Conservation (phyloP, 2,797 vertebrate species). For the Eurystomus glaucurus region DNA sequence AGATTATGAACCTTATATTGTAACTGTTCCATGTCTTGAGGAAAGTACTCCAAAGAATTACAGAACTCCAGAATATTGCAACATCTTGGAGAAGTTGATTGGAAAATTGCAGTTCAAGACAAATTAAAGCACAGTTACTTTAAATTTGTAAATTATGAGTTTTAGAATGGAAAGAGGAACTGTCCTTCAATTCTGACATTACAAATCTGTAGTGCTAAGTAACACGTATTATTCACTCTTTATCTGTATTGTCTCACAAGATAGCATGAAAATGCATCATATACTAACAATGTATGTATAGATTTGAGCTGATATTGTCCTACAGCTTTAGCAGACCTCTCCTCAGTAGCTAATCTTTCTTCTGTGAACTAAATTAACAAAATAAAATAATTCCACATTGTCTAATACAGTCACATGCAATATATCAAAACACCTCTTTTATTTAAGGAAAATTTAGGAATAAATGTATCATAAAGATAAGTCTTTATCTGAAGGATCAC, state of each 20-base stretch:
- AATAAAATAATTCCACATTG: background rate
- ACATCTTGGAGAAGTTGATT: background rate
- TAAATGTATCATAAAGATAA: background rate
- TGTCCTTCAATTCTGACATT: background rate
- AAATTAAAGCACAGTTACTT: slow-evolving; percentile 12
- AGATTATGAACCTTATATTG: background rate
- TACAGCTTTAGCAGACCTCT: background rate
- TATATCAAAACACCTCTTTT: background rate
- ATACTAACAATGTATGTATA: background rate
- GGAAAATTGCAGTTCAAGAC: background rate
- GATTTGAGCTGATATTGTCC: background rate
- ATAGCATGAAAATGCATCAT: background rate
- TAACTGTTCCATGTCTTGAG: background rate
- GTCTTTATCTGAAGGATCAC: background rate
- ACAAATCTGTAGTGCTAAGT: background rate
- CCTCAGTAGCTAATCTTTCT: background rate
- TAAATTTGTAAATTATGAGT: slow-evolving; percentile 10
- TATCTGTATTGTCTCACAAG: background rate
- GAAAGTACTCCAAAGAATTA: background rate
- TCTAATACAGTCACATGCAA: background rate
- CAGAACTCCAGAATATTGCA: background rate
- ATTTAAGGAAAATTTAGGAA: background rate
- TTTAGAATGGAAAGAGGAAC: slow-evolving; percentile 1
- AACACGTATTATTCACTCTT: background rate
- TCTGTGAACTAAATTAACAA: background rate